A percentile compares a stretch with the other conserved stretches of the same genome.
Evolutionary conservation across 2,797 vertebrate genomes (phyloP).

Genomic region (Poeciliopsis infans): DNA sequence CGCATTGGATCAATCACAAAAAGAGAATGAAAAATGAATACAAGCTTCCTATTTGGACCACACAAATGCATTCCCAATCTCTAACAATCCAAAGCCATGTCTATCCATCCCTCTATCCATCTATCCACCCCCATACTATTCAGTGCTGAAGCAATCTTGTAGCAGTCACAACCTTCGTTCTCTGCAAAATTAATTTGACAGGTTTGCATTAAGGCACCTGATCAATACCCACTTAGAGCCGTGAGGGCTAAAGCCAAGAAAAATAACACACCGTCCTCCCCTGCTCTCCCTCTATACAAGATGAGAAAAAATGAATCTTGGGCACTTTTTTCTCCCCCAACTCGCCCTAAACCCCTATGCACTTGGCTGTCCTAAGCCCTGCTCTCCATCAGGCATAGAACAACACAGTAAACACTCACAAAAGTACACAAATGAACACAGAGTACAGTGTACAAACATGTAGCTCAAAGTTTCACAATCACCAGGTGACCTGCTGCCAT

Average conservation of each 20-base stretch:
- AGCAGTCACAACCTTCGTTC: slow-evolving; percentile 93
- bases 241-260: slow-evolving; percentile 97
- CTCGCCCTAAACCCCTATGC: slow-evolving; percentile 27
- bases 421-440: slow-evolving; percentile 54
- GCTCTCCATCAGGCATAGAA: slow-evolving; percentile 92
- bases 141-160: slow-evolving; percentile 92
- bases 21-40: slow-evolving; percentile 24
- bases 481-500: slow-evolving; percentile 85
- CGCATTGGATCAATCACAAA: slow-evolving; percentile 6
- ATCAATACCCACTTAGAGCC: slow-evolving; percentile 99
- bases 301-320: slow-evolving; percentile 99
- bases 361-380: slow-evolving; percentile 85
- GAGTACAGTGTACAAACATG: slow-evolving; percentile 44
- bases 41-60: slow-evolving; percentile 90
- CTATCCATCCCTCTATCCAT: slow-evolving; percentile 26
- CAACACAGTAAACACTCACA: slow-evolving; percentile 46
- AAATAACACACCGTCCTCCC: slow-evolving; percentile 88
- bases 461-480: slow-evolving; percentile 59
- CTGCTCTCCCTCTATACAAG: slow-evolving; percentile 76
- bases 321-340: slow-evolving; percentile 82
- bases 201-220: slow-evolving; percentile 99
- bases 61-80: slow-evolving; percentile 94
- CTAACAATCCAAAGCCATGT: slow-evolving; percentile 32
- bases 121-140: slow-evolving; percentile 15
- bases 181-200: slow-evolving; percentile 99